phyloP scores from a whole-genome alignment of 2,113 vertebrate species.

The Sander vitreus region DNA sequence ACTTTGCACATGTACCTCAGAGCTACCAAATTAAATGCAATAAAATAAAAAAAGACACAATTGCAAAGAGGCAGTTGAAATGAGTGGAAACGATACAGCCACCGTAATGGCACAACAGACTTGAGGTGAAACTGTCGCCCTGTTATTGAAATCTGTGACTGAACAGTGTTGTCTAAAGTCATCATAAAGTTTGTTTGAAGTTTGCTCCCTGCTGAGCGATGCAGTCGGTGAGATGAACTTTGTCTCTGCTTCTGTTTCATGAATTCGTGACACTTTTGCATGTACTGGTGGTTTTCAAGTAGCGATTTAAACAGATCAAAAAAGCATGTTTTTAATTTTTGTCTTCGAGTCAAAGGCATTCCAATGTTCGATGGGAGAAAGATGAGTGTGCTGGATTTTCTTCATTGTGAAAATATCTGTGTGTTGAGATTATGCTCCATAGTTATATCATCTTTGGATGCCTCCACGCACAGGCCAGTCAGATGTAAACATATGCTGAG shows the following conservation, averaged over 20 bases:
- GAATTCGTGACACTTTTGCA: conserved; percentile 29
- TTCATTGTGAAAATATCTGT: conserved; percentile 13
- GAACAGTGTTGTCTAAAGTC: not conserved
- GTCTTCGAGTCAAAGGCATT: conserved; percentile 16
- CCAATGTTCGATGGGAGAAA: conserved; percentile 6
- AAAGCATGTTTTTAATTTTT: conserved; percentile 10
- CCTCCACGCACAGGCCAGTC: conserved; percentile 23
- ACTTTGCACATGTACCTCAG: conserved; percentile 52
- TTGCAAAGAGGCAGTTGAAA: conserved; percentile 41
- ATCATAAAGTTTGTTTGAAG: conserved; percentile 27
- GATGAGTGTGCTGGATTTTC: conserved; percentile 7
- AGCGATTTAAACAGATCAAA: conserved; percentile 29
- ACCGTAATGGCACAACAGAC: conserved; percentile 44
- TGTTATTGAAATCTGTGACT: conserved; percentile 12
- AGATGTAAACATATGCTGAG: conserved; percentile 67
- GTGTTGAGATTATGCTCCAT: conserved; percentile 2
- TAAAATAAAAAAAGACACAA: conserved; percentile 38
- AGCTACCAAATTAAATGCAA: conserved; percentile 65
- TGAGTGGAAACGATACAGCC: conserved; percentile 27
- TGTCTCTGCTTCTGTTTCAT: conserved; percentile 20
- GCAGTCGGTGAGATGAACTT: conserved; percentile 38
- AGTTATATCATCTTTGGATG: conserved; percentile 41
- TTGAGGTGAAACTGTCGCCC: conserved; percentile 37
- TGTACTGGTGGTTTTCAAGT: conserved; percentile 57
- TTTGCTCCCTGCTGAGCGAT: conserved; percentile 40